These are phyloP conservation scores for Kradibia gibbosae DNA, from an alignment of 1,140 invertebrate genomes.

Conservation along the genomic window DNA sequence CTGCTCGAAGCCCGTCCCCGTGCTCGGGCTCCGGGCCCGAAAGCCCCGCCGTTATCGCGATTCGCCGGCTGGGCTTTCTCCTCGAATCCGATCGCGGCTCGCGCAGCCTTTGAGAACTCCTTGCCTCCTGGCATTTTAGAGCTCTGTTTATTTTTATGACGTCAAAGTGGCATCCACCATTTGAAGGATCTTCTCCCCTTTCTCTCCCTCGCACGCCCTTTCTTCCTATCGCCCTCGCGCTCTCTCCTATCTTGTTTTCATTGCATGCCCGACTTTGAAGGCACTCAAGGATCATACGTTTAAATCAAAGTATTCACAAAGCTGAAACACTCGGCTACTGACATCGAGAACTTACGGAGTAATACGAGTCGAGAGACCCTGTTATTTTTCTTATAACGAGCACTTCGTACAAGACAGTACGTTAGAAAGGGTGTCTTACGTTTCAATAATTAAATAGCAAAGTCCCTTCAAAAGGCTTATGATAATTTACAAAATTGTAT, in stretches of 20 bases:
- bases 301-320: background rate
- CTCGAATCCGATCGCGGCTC: too few relatives aligned
- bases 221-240: too few relatives aligned
- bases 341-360: constrained; percentile 22
- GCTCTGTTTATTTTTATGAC: too few relatives aligned
- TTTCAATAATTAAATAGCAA: constrained; percentile 1
- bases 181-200: too few relatives aligned
- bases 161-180: too few relatives aligned
- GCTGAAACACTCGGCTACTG: constrained; percentile 19
- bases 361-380: constrained; percentile 18
- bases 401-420: constrained; percentile 15
- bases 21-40: too few relatives aligned
- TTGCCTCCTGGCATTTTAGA: too few relatives aligned
- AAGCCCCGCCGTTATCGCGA: too few relatives aligned
- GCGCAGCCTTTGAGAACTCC: too few relatives aligned
- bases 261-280: background rate
- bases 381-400: constrained; percentile 16
- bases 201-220: too few relatives aligned
- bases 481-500: background rate
- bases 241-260: background rate
- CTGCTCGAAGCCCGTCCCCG: background rate
- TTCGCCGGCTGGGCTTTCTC: background rate
- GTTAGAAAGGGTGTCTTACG: background rate
- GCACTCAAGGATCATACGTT: background rate
- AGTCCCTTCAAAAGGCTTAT: background rate